These are phyloP conservation scores for Andrena bucephala DNA, from an alignment of 2,888 invertebrate species.

Conservation along the genomic window DNA sequence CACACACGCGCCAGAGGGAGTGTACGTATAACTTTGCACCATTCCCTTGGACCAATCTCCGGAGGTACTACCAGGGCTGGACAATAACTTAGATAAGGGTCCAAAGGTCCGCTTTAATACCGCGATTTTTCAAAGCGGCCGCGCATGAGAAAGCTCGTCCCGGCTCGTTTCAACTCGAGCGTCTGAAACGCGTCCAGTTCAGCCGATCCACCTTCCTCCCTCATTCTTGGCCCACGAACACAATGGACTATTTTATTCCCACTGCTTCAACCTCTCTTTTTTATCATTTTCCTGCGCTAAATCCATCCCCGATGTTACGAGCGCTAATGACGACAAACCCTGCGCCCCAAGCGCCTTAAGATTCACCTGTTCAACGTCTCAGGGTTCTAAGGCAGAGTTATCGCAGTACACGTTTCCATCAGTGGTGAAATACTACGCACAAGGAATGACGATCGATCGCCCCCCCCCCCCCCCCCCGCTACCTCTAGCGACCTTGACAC, in stretches of 20 bases:
- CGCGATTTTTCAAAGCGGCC: constrained; percentile 70
- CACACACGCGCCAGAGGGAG: not conserved
- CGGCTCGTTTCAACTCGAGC: constrained; percentile 32
- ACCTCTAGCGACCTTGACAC: not conserved
- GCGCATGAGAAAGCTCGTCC: constrained; percentile 55
- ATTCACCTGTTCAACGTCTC: no score
- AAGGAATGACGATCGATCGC: not conserved
- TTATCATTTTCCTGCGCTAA: no score
- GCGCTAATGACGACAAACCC: no score
- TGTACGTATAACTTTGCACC: constrained; percentile 46
- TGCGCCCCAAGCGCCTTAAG: no score
- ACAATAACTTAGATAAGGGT: constrained; percentile 79
- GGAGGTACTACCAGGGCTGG: constrained; percentile 70
- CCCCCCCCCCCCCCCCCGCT: not conserved
- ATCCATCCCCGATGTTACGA: no score
- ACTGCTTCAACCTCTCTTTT: no score
- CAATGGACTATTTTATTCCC: constrained; percentile 2
- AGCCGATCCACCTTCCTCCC: not conserved
- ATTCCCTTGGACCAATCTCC: constrained; percentile 69
- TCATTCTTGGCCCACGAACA: constrained; percentile 2
- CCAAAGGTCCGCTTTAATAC: constrained; percentile 72
- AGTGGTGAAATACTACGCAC: no score
- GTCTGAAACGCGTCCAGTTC: constrained; percentile 30
- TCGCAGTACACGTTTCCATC: no score
- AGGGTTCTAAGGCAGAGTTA: no score